These are phyloP conservation scores for Rhadinocentrus ornatus DNA, from an alignment of 2,797 vertebrate species.

Conservation along the genomic window DNA sequence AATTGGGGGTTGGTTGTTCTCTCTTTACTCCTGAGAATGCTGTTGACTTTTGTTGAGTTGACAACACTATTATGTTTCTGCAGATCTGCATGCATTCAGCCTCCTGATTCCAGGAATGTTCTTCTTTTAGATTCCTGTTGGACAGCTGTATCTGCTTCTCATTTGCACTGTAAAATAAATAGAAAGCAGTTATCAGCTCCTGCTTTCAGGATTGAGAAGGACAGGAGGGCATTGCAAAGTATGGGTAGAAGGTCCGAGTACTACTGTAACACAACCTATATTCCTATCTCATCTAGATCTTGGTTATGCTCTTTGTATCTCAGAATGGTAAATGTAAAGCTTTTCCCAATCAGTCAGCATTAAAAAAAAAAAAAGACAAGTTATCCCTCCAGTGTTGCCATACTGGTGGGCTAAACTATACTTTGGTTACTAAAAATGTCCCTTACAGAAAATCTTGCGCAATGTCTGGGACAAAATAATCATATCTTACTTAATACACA, in stretches of 20 bases:
- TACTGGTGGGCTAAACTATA: conserved; percentile 68
- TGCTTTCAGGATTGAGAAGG: conserved; percentile 39
- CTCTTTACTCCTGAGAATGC: conserved; percentile 12
- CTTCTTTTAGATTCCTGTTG: conserved; percentile 20
- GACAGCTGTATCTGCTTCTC: conserved; percentile 31
- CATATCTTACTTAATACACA: conserved; percentile 29
- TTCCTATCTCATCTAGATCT: background rate
- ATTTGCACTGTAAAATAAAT: conserved; percentile 15
- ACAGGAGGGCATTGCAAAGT: conserved; percentile 65
- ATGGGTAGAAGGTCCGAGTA: conserved; percentile 20
- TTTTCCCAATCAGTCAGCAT: conserved; percentile 46
- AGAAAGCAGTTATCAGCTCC: conserved; percentile 1
- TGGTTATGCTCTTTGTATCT: background rate
- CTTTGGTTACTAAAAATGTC: conserved; percentile 67
- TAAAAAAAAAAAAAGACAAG: conserved; percentile 70
- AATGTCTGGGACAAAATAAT: conserved; percentile 28
- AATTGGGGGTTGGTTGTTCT: background rate
- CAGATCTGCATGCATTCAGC: conserved; percentile 6
- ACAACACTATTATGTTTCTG: conserved; percentile 23
- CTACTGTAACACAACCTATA: background rate
- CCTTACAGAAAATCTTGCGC: conserved; percentile 34
- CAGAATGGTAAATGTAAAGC: conserved; percentile 18
- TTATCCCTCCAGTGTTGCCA: conserved; percentile 57
- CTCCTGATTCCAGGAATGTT: conserved; percentile 1
- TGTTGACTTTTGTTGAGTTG: conserved; percentile 5